Percentiles rank a stretch among this genome's conserved stretches.
phyloP scores from a whole-genome alignment of 1,140 invertebrate genomes.

The Lanistes nyassanus region DNA sequence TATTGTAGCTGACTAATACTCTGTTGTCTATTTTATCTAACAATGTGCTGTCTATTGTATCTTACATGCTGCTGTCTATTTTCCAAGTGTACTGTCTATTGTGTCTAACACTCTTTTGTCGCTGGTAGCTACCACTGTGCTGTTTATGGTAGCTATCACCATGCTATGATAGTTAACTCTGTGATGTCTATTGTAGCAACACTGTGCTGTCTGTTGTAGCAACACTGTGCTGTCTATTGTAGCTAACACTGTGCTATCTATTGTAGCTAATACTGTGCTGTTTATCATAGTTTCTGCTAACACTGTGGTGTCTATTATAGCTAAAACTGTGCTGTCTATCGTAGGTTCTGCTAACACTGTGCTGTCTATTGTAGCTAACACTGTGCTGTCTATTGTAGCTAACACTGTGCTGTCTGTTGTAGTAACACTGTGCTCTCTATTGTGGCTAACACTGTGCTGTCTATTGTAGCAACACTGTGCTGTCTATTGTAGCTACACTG shows the following conservation, averaged over 20 bases:
- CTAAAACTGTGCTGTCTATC: neutral
- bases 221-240: neutral
- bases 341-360: neutral
- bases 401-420: no score
- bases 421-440: no score
- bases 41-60: no score
- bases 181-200: neutral
- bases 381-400: no score
- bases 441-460: no score
- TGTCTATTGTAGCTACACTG: neutral
- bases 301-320: neutral
- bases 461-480: no score
- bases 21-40: conserved; percentile 75
- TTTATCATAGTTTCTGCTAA: neutral
- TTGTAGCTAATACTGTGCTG: neutral
- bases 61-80: no score
- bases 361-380: conserved; percentile 77
- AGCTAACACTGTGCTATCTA: neutral
- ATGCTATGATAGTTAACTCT: neutral
- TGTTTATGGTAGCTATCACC: neutral
- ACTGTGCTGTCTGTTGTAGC: neutral
- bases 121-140: no score
- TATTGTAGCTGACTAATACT: neutral
- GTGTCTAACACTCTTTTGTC: no score
- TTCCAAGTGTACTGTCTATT: no score